Evolutionary conservation across 2,888 invertebrate genomes (phyloP).

Genomic region (Zhengitettix transpicula): DNA sequence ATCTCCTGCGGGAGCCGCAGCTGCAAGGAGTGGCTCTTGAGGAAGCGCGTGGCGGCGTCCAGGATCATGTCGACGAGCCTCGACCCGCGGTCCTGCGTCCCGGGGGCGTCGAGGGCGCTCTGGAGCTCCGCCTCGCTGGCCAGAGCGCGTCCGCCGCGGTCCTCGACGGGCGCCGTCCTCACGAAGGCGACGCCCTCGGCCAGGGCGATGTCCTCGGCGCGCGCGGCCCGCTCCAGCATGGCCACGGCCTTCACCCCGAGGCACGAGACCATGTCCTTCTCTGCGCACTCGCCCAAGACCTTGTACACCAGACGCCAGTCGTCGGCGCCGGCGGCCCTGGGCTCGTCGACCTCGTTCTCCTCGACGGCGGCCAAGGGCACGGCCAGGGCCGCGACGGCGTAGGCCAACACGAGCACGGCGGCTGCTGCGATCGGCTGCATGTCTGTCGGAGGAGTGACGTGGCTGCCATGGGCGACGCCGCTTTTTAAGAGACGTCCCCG

Average conservation of each 20-base stretch:
- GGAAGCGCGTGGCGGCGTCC: conserved; percentile 36
- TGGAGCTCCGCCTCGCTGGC: conserved; percentile 31
- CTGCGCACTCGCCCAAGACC: conserved; percentile 10
- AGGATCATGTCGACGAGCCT: conserved; percentile 37
- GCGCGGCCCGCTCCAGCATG: conserved; percentile 35
- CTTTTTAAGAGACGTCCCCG: neutral
- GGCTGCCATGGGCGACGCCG: neutral
- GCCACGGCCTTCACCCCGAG: conserved; percentile 39
- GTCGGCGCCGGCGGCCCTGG: neutral
- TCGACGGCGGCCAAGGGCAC: conserved; percentile 17
- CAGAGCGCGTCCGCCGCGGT: conserved; percentile 16
- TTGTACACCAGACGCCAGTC: conserved; percentile 10
- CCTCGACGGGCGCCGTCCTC: conserved; percentile 20
- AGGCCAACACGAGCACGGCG: neutral
- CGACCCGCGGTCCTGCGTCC: conserved; percentile 32
- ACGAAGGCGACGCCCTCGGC: conserved; percentile 39
- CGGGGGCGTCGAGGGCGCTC: conserved; percentile 32
- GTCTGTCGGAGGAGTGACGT: neutral
- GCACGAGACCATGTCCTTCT: conserved; percentile 26
- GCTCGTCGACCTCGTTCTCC: conserved; percentile 27
- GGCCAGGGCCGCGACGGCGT: neutral
- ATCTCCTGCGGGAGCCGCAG: conserved; percentile 53
- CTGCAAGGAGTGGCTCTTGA: conserved; percentile 45
- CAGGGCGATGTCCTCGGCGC: conserved; percentile 36
- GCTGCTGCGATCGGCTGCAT: neutral